These are phyloP conservation scores for Nebria ingens DNA, from an alignment of 1,140 invertebrate genomes.

Conservation along the genomic window DNA sequence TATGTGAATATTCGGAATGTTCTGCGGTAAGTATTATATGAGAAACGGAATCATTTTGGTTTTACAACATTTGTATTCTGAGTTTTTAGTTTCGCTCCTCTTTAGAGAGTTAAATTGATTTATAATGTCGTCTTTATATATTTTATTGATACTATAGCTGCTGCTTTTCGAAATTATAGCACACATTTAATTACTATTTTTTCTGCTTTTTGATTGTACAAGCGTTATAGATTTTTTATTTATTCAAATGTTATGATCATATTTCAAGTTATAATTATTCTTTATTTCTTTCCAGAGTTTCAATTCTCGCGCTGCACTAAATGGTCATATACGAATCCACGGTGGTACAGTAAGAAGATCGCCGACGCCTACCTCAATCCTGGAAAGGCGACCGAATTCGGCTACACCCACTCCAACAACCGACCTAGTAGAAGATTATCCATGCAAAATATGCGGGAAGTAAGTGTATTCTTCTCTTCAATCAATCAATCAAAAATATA, in stretches of 20 bases:
- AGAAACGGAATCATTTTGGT: no score
- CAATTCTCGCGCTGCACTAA: slow-evolving; percentile 66
- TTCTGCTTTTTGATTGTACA: no score
- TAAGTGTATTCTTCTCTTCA: slow-evolving; percentile 64
- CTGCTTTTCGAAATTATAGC: no score
- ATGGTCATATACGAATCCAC: slow-evolving; percentile 63
- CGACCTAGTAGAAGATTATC: slow-evolving; percentile 49
- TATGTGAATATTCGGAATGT: slow-evolving; percentile 56
- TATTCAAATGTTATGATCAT: no score
- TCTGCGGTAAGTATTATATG: slow-evolving; percentile 50
- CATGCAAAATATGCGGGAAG: slow-evolving; percentile 97
- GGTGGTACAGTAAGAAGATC: slow-evolving; percentile 39
- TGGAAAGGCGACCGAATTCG: slow-evolving; percentile 30
- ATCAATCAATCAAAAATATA: slow-evolving; percentile 20
- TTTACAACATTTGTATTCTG: no score
- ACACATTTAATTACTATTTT: no score
- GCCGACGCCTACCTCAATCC: slow-evolving; percentile 39
- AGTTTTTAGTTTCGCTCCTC: no score
- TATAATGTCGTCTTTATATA: no score
- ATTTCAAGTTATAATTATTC: neutral
- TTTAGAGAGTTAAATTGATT: no score
- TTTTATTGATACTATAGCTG: no score
- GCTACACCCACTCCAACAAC: slow-evolving; percentile 26
- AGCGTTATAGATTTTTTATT: no score
- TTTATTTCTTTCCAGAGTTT: slow-evolving; percentile 51